Percentiles rank a stretch among this genome's conserved stretches.
phyloP scores from a whole-genome alignment of 2,797 vertebrate genomes.

The Bucorvus abyssinicus region DNA sequence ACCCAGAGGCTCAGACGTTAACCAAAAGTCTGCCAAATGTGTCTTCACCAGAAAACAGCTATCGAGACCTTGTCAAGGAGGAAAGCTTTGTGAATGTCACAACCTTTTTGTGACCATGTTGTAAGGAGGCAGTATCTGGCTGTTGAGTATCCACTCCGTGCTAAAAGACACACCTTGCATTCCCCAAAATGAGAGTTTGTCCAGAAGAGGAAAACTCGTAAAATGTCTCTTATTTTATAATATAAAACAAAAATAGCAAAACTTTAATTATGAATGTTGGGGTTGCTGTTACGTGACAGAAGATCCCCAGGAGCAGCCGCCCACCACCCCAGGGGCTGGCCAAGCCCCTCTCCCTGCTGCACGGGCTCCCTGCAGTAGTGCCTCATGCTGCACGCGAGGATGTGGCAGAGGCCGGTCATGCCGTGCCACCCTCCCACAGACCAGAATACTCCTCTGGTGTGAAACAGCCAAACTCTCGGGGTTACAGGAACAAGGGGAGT shows the following conservation, averaged over 20 bases:
- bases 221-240: not conserved
- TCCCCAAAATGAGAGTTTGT: not conserved
- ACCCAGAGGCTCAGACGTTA: not conserved
- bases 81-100: not conserved
- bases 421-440: not conserved
- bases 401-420: rapidly evolving
- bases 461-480: rapidly evolving
- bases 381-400: rapidly evolving
- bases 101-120: not conserved
- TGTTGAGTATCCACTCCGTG: not conserved
- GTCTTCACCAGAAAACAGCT: not conserved
- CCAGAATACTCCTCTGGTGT: not conserved
- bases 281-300: not conserved
- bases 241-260: not conserved
- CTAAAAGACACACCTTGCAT: not conserved
- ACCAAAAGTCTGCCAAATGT: not conserved
- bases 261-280: not conserved
- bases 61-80: not conserved
- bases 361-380: rapidly evolving
- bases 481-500: not conserved
- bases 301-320: not conserved
- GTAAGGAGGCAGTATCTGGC: not conserved
- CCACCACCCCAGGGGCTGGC: rapidly evolving
- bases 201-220: not conserved
- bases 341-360: not conserved